Evolutionary conservation across 2,888 invertebrate genomes (phyloP).

Genomic region (Hofmannophila pseudospretella): DNA sequence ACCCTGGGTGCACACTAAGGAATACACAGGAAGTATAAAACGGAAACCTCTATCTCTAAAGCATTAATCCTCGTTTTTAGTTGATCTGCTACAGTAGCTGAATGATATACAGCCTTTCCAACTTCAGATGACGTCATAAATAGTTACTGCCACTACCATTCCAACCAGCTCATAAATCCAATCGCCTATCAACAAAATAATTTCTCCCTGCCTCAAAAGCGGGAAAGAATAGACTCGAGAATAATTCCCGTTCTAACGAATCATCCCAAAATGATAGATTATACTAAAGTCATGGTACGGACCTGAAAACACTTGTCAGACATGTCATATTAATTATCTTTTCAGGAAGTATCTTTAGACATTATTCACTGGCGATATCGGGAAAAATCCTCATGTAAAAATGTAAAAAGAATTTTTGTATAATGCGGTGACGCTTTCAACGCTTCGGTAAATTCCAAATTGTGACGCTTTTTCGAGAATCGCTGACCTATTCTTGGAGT

Average conservation of each 20-base stretch:
- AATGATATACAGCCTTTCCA: no score
- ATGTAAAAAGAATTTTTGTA: neutral
- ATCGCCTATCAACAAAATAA: neutral
- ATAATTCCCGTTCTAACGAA: conserved; percentile 2
- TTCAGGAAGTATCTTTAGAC: conserved; percentile 3
- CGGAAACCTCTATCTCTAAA: no score
- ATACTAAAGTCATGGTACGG: conserved; percentile 18
- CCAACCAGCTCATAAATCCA: neutral
- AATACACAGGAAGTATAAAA: no score
- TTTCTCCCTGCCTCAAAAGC: neutral
- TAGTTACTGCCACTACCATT: neutral
- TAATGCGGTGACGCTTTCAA: neutral
- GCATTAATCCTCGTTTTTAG: no score
- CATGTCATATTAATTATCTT: conserved; percentile 11
- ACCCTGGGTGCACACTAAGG: no score
- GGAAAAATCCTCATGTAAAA: neutral
- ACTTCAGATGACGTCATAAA: no score
- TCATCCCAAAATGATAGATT: conserved; percentile 21
- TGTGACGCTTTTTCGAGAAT: neutral
- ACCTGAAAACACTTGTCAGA: conserved; percentile 20
- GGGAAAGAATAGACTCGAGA: conserved; percentile 1
- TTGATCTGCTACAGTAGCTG: no score
- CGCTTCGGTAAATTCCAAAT: no score
- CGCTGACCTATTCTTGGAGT: conserved; percentile 1
- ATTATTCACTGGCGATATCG: conserved; percentile 2